A percentile compares a stretch with the other conserved stretches of the same genome.
These are phyloP conservation scores for Ancistrus triradiatus DNA, from an alignment of 2,113 vertebrate genomes.

Conservation along the genomic window DNA sequence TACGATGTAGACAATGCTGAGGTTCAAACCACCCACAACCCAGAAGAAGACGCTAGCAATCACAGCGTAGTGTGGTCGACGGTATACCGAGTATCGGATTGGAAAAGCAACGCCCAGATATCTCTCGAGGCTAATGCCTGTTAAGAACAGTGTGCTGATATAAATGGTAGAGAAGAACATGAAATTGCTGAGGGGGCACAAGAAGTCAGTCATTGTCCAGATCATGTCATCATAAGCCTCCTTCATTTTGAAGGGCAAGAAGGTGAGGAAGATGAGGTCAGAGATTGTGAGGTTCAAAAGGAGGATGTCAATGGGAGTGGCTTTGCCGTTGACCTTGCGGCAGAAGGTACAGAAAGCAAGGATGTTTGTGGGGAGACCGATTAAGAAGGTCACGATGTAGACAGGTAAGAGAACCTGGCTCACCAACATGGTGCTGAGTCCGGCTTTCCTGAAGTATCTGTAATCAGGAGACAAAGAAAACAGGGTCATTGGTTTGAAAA, in stretches of 20 bases:
- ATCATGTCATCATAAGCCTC: constrained; percentile 62
- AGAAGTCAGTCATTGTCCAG: constrained; percentile 63
- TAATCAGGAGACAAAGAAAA: constrained; percentile 10
- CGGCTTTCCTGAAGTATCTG: constrained; percentile 23
- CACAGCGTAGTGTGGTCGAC: constrained; percentile 62
- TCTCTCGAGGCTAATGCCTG: constrained; percentile 78
- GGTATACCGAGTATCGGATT: constrained; percentile 67
- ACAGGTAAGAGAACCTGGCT: constrained; percentile 55
- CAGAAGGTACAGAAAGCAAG: constrained; percentile 73
- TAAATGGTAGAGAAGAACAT: constrained; percentile 85
- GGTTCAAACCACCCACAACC: constrained; percentile 71
- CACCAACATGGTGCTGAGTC: constrained; percentile 38
- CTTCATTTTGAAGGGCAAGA: constrained; percentile 80
- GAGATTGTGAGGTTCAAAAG: constrained; percentile 83
- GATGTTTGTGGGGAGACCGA: constrained; percentile 78
- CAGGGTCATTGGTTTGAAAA: no score
- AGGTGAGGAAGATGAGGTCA: constrained; percentile 76
- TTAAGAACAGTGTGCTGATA: constrained; percentile 81
- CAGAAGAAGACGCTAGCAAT: constrained; percentile 66
- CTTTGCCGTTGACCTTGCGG: constrained; percentile 61
- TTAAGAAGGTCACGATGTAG: constrained; percentile 76
- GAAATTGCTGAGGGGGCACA: constrained; percentile 75
- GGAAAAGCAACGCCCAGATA: constrained; percentile 82
- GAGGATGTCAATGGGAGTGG: constrained; percentile 72
- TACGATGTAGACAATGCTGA: constrained; percentile 74